These are phyloP conservation scores for Ciconia boyciana DNA, from an alignment of 2,113 vertebrate species.

Conservation along the genomic window DNA sequence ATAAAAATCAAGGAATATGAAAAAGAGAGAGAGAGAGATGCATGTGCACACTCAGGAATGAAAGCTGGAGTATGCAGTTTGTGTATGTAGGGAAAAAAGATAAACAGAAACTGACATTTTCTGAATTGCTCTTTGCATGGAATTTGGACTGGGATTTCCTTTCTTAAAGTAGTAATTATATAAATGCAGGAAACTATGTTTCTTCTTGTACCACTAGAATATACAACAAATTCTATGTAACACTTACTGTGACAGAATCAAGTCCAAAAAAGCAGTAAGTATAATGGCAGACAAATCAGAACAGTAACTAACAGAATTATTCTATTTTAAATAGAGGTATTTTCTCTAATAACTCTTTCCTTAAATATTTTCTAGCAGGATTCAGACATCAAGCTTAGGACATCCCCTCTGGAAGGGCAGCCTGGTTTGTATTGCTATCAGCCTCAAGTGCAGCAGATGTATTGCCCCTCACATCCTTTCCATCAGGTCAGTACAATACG, in stretches of 20 bases:
- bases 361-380: conserved; percentile 56
- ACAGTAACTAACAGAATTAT: not conserved
- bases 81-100: not conserved
- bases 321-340: not conserved
- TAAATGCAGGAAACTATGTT: not conserved
- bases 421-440: conserved; percentile 77
- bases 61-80: not conserved
- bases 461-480: conserved; percentile 75
- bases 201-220: not conserved
- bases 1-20: not conserved
- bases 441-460: conserved; percentile 75
- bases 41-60: not conserved
- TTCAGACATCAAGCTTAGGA: conserved; percentile 73
- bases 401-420: conserved; percentile 66
- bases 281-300: not conserved
- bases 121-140: not conserved
- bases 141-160: not conserved
- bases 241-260: not conserved
- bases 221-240: not conserved
- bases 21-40: not conserved
- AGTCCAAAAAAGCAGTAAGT: not conserved
- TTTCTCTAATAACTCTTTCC: not conserved
- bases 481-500: conserved; percentile 69
- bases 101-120: not conserved
- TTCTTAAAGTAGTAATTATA: not conserved